Evolutionary conservation across 2,888 invertebrate genomes (phyloP).

Genomic region (Omphaloscelis lunosa): DNA sequence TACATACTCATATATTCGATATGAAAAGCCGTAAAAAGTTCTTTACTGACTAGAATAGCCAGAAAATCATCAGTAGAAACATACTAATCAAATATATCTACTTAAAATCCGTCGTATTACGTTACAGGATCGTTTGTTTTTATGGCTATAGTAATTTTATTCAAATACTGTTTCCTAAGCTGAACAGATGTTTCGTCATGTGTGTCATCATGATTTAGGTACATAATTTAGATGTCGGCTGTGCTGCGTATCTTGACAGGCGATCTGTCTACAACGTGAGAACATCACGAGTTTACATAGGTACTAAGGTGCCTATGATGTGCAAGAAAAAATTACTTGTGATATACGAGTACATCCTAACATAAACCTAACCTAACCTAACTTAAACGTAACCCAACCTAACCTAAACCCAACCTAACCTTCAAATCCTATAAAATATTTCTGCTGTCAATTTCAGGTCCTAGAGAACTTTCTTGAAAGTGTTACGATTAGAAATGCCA

Average conservation of each 20-base stretch:
- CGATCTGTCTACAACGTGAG: conserved; percentile 38
- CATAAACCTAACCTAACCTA: too few species aligned
- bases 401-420: too few species aligned
- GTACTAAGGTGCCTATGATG: not conserved
- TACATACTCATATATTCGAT: conserved; percentile 18
- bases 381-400: too few species aligned
- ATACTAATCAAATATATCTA: conserved; percentile 31
- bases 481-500: not conserved
- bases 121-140: conserved; percentile 41
- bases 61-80: conserved; percentile 1
- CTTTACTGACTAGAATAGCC: conserved; percentile 1
- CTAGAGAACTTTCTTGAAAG: too few species aligned
- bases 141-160: conserved; percentile 48
- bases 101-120: conserved; percentile 21
- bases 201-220: conserved; percentile 25
- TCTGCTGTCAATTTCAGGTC: too few species aligned
- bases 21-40: conserved; percentile 7
- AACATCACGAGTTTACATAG: conserved; percentile 1
- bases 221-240: conserved; percentile 28
- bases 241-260: conserved; percentile 31
- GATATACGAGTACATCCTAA: too few species aligned
- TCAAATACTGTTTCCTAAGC: conserved; percentile 27
- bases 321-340: conserved; percentile 10
- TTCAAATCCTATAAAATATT: not conserved
- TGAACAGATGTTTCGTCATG: conserved; percentile 6